Base-by-base conservation (phyloP, 2,888 invertebrate species). In the Philopedon plagiatum region DNA sequence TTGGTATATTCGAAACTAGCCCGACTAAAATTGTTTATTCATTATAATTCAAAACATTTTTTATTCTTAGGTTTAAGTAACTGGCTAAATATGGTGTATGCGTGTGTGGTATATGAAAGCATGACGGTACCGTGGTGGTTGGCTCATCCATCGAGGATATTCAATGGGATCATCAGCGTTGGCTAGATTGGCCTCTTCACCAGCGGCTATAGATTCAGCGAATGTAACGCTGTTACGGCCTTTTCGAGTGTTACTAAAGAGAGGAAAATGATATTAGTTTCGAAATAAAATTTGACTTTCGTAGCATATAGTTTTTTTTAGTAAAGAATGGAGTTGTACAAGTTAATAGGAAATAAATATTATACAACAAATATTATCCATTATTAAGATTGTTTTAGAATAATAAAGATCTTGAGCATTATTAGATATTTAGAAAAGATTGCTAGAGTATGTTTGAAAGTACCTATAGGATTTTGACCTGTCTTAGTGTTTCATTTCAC, bases 121-220 rank as follows among this genome's bases (percentile, higher is more conserved):
- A 85, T 87, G 79, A 66, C 79, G 82, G 80, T 82, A 82, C 82
- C 82, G 82, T 82, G 81, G 65, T 80, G 76, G 63, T 83, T 82
- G 80, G 62, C 85, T 87, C 81, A 88, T 86, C 89, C 89, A 89
- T 81, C 88, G 87, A 81, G 87, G 88, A 86, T 89, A 89, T 83
- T 89, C 87, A 84, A 89, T 85, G 79, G 88, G 84, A 83, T 89
- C 89, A 80, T 87, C 87, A 80, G 86, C 85, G 82, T 88, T 89
- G 37, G 77, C 71, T 77, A 74, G 75, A 76, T 86, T 86, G 82
- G 87, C 85, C 79, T 87, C 87, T 57, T 81, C 74, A 61, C 73
- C 78, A 57, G 78, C 77, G 62, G 79, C 78, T 57, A 81, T 76
- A 72, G 80, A 80, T 75, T 85, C 85, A 66, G 85, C 85, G 79